Evolutionary conservation across 2,113 vertebrate genomes (phyloP), one percentile per base, ranked within the genome.

Genomic region (Raphicerus campestris): DNA sequence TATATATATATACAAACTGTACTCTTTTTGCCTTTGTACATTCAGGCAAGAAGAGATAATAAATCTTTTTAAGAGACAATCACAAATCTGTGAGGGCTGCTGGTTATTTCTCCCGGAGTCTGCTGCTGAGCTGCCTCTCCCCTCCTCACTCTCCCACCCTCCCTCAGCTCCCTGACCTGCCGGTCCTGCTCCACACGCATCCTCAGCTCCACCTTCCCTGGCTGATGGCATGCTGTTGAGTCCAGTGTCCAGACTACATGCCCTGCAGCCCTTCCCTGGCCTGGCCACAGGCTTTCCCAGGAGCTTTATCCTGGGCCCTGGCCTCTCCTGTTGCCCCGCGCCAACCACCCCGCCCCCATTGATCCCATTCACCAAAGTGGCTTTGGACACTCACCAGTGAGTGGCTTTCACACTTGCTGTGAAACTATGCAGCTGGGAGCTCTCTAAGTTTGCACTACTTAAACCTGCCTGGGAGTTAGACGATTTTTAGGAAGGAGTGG

Each of bases 61-160:
- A 99, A 99, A 99, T 99, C 99, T 99, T 99, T 99, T 99, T 99
- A 99, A 99, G 99, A 99, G 99, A 99, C 99, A 99, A 99, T 99
- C 99, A 99, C 98, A 99, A 98, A 98, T 97, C 98, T 98, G 98
- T 98, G 98, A 98, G 98, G 98, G 98, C 98, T 98, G 98, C 98
- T 98, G 98, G 98, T 99, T 98, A 98, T 99, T 99, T 98, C 98
- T 97, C 95, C 92, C 95, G 96, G 96, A 97, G 96, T 97, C 82
- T 97, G 97, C 97, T 97, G 96, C 98, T 93, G 91, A 97, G 97
- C 96, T 97, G 97, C 94, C 78, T 63, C 70, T 80, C 78, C 7
- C 82, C 47, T 60, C 87, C 89, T 56, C 35, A n/a, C 80, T 66
- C 56, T 70, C n/a, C 89, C 51, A 2, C 96, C 82, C 75, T 58